Conservation (phyloP, 2,113 vertebrate species). For the Sturnira hondurensis region DNA sequence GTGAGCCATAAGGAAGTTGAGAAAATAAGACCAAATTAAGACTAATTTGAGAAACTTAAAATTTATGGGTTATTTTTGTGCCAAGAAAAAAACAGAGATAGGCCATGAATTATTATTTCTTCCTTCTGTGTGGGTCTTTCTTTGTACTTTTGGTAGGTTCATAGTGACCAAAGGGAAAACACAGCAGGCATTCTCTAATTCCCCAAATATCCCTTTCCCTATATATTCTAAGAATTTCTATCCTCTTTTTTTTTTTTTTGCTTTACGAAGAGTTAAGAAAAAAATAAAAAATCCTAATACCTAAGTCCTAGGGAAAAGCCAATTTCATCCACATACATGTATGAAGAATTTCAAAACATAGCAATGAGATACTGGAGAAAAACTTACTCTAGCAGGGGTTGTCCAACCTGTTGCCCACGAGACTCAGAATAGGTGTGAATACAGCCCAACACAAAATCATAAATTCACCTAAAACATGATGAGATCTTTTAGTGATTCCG, state of each 20-base stretch:
- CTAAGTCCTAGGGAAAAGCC: not conserved
- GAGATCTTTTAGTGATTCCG: too few relatives aligned
- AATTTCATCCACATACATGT: not conserved
- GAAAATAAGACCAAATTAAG: not conserved
- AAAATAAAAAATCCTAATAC: not conserved
- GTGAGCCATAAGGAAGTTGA: not conserved
- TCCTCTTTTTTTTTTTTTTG: not conserved
- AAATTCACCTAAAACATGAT: too few relatives aligned
- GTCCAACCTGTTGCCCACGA: too few relatives aligned
- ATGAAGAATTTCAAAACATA: not conserved
- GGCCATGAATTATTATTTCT: not conserved
- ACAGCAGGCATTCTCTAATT: not conserved
- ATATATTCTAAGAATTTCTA: not conserved
- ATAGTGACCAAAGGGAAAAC: not conserved
- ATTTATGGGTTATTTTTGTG: not conserved
- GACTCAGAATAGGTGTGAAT: too few relatives aligned
- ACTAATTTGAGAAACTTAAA: not conserved
- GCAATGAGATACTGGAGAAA: not conserved
- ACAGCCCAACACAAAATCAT: too few relatives aligned
- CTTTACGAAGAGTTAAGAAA: not conserved
- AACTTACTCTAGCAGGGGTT: too few relatives aligned
- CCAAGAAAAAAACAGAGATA: not conserved
- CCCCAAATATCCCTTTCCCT: rapidly evolving
- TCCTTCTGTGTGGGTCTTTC: not conserved
- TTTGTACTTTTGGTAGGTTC: not conserved